Evolutionary conservation across 2,888 invertebrate genomes (phyloP).

Genomic region (Sphaeridia pumilis): DNA sequence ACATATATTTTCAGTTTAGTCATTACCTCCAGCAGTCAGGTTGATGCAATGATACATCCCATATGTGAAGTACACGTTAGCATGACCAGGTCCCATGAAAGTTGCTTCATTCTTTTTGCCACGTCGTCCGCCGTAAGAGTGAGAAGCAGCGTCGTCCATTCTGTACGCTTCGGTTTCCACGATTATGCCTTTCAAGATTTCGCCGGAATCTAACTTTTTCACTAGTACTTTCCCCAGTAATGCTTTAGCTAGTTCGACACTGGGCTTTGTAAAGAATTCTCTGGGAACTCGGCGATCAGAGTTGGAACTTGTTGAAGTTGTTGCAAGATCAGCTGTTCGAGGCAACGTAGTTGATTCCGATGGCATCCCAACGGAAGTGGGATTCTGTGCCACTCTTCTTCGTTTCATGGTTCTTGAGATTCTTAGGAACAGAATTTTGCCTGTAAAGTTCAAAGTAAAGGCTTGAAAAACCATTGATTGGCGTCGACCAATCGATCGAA

Average conservation of each 20-base stretch:
- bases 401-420: no score
- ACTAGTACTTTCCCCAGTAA: constrained; percentile 54
- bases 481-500: no score
- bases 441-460: no score
- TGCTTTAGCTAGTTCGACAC: constrained; percentile 46
- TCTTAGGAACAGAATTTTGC: no score
- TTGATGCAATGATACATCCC: constrained; percentile 65
- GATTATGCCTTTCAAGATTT: constrained; percentile 50
- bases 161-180: constrained; percentile 64
- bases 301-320: background rate
- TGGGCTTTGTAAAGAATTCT: constrained; percentile 42
- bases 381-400: no score
- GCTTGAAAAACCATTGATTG: no score
- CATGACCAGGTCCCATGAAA: constrained; percentile 59
- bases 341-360: no score
- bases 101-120: constrained; percentile 55
- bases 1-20: background rate
- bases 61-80: constrained; percentile 60
- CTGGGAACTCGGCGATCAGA: constrained; percentile 9
- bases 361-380: no score
- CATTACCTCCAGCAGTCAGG: constrained; percentile 52
- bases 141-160: constrained; percentile 57
- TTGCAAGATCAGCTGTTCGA: no score
- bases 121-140: constrained; percentile 48
- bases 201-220: constrained; percentile 45